Conservation (phyloP, 1,140 invertebrate species). For the Musca domestica region DNA sequence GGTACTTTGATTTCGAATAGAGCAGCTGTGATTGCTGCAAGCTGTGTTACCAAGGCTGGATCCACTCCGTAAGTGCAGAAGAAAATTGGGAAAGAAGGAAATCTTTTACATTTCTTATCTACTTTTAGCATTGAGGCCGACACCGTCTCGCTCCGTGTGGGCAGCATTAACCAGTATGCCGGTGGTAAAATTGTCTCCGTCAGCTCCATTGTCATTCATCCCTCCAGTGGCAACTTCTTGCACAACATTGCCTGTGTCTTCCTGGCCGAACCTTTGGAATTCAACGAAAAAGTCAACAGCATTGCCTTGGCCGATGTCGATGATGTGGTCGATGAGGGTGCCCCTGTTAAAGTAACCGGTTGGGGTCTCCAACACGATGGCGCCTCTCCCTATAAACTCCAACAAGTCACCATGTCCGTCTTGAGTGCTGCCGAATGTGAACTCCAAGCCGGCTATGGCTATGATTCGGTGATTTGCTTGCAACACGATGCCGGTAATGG, state of each 20-base stretch:
- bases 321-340: constrained; percentile 33
- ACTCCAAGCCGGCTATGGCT: constrained; percentile 39
- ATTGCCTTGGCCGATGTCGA: constrained; percentile 34
- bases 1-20: constrained; percentile 30
- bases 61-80: constrained; percentile 36
- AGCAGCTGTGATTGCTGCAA: constrained; percentile 36
- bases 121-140: constrained; percentile 27
- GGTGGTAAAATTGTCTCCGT: constrained; percentile 37
- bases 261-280: constrained; percentile 41
- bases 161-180: constrained; percentile 47
- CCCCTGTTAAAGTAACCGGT: constrained; percentile 37
- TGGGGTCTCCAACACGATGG: constrained; percentile 42
- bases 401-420: constrained; percentile 35
- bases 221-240: constrained; percentile 44
- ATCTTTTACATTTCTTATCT: not conserved
- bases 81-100: not conserved
- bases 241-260: constrained; percentile 57
- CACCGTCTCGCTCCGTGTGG: constrained; percentile 35
- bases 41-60: constrained; percentile 36
- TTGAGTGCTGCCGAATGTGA: constrained; percentile 37
- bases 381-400: constrained; percentile 36
- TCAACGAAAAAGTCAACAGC: constrained; percentile 42
- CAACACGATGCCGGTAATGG: constrained; percentile 35
- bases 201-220: constrained; percentile 45
- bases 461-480: constrained; percentile 35